Percentiles rank a stretch among this genome's conserved stretches.
These are phyloP conservation scores for Dichetophora obliterata DNA, from an alignment of 2,888 invertebrate species.

Conservation along the genomic window DNA sequence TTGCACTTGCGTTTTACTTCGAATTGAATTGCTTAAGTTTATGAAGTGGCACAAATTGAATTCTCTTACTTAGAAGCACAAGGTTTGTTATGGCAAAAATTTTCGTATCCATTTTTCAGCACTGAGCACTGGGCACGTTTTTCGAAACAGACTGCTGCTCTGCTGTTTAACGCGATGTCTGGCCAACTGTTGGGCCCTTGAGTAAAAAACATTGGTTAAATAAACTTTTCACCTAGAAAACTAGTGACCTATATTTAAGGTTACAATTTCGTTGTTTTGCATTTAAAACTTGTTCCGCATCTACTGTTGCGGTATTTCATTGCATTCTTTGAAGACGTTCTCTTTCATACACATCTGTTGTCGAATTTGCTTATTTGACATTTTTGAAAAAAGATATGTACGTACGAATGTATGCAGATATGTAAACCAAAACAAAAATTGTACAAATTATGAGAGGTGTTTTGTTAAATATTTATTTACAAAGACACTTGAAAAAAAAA, in stretches of 20 bases:
- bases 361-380: conserved; percentile 5
- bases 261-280: neutral
- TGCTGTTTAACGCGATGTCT: neutral
- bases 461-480: too few relatives aligned
- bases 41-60: neutral
- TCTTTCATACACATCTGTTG: neutral
- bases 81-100: neutral
- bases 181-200: conserved; percentile 7
- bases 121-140: neutral
- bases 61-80: conserved; percentile 17
- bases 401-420: too few relatives aligned
- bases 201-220: neutral
- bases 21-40: neutral
- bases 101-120: conserved; percentile 3
- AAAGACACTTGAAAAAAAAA: too few relatives aligned
- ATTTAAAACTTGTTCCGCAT: neutral
- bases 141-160: neutral
- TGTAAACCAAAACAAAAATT: too few relatives aligned
- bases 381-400: too few relatives aligned
- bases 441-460: too few relatives aligned
- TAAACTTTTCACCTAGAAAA: conserved; percentile 15
- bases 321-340: neutral
- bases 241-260: neutral
- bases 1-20: too few relatives aligned
- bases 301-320: neutral